These are phyloP conservation scores for Sympetrum striolatum DNA, from an alignment of 2,888 invertebrate species.

Conservation along the genomic window DNA sequence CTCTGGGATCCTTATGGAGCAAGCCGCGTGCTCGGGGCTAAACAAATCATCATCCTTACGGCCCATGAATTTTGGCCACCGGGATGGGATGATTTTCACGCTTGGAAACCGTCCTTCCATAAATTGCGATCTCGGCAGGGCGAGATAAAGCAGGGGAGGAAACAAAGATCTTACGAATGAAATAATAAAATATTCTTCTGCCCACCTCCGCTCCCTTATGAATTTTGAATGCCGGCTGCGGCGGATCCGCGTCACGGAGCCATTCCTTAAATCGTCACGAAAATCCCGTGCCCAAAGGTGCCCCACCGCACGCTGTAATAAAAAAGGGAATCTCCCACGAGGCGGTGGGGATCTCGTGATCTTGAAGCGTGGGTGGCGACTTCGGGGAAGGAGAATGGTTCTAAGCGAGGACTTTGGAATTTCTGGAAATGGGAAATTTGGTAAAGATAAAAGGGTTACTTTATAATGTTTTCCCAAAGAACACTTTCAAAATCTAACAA, in stretches of 20 bases:
- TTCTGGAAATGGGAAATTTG: neutral
- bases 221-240: neutral
- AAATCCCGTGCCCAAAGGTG: neutral
- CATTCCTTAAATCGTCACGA: conserved; percentile 20
- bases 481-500: too few relatives aligned
- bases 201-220: neutral
- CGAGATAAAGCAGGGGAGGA: neutral
- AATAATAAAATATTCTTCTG: neutral
- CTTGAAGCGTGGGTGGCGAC: neutral
- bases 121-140: neutral
- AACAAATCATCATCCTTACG: neutral
- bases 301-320: neutral
- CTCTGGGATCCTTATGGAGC: neutral
- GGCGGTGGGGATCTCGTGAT: neutral
- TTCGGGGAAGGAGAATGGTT: neutral
- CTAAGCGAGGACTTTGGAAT: neutral
- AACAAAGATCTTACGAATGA: neutral
- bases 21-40: neutral
- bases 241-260: conserved; percentile 14
- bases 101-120: neutral
- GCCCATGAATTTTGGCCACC: neutral
- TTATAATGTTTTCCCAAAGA: too few relatives aligned
- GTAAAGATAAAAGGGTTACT: neutral
- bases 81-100: neutral
- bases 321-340: neutral